A percentile compares a stretch with the other conserved stretches of the same genome.
Evolutionary conservation across 2,113 vertebrate species (phyloP).

Genomic region (Marmota flaviventris): DNA sequence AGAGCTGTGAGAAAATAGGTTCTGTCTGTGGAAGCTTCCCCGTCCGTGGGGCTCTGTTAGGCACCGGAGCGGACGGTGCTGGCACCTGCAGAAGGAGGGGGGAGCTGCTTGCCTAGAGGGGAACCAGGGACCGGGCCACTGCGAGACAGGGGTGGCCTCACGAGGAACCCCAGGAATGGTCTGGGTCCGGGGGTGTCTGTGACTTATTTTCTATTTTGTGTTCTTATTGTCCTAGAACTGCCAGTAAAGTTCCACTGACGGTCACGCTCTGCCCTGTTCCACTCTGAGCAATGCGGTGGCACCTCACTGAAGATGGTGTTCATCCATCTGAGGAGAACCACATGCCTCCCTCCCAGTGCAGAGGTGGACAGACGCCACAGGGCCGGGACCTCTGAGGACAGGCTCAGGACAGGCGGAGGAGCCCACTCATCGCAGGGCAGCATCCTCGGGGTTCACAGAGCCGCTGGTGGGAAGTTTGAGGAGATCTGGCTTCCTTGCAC

Average conservation of each 20-base stretch:
- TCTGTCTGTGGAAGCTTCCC: accelerated
- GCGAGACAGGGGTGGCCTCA: background rate
- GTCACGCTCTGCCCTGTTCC: background rate
- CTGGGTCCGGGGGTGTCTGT: background rate
- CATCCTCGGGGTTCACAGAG: background rate
- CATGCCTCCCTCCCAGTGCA: accelerated
- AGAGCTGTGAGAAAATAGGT: too few species aligned
- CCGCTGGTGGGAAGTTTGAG: background rate
- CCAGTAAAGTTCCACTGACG: accelerated
- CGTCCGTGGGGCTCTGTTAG: background rate
- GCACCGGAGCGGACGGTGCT: background rate
- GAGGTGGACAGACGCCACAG: background rate
- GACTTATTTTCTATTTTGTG: background rate
- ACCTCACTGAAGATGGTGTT: background rate
- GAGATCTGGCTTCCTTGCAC: background rate
- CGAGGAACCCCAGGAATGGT: accelerated
- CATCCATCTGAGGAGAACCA: too few species aligned
- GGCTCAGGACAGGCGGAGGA: background rate
- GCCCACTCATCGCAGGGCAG: background rate
- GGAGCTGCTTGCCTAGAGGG: background rate
- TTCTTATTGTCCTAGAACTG: too few species aligned
- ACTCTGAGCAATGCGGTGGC: background rate
- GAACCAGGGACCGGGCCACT: background rate
- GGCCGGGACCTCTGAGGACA: background rate
- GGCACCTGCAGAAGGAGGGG: too few species aligned